A percentile compares a stretch with the other conserved stretches of the same genome.
phyloP scores from a whole-genome alignment of 1,140 invertebrate species.

The Drosophila nigromelanica region DNA sequence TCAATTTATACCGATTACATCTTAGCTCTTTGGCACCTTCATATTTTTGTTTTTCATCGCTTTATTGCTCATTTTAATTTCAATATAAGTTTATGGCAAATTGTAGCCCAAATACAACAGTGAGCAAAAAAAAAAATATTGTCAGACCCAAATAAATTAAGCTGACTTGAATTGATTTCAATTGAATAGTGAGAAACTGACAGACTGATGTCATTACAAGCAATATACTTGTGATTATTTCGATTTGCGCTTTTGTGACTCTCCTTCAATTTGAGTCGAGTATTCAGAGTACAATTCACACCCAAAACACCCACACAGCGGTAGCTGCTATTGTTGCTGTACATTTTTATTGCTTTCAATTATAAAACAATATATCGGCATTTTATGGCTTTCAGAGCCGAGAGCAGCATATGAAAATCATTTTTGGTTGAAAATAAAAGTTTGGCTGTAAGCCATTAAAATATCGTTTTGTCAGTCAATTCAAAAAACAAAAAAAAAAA shows the following conservation, averaged over 20 bases:
- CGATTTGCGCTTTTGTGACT: conserved; percentile 10
- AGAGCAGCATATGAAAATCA: conserved; percentile 49
- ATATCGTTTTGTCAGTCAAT: conserved; percentile 27
- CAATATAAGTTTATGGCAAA: conserved; percentile 60
- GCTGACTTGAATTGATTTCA: conserved; percentile 64
- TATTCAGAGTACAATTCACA: conserved; percentile 37
- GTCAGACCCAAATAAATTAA: conserved; percentile 34
- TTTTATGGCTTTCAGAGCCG: conserved; percentile 55
- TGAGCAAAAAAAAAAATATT: conserved; percentile 15
- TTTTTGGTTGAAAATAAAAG: conserved; percentile 24
- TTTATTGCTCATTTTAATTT: conserved; percentile 46
- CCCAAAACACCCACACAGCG: conserved; percentile 48
- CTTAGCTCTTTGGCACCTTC: conserved; percentile 6
- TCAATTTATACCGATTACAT: too few species aligned
- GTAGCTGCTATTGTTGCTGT: conserved; percentile 30
- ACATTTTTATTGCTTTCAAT: conserved; percentile 72
- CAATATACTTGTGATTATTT: conserved; percentile 34
- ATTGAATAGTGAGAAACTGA: conserved; percentile 51
- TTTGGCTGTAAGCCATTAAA: conserved; percentile 35
- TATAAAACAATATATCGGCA: conserved; percentile 73
- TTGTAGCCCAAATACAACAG: conserved; percentile 41
- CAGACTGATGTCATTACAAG: conserved; percentile 67
- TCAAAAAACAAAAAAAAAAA: background rate
- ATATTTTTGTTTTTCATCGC: conserved; percentile 1
- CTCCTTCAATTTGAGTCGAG: conserved; percentile 1